phyloP scores from a whole-genome alignment of 2,113 vertebrate genomes.

The Polyodon spathula region DNA sequence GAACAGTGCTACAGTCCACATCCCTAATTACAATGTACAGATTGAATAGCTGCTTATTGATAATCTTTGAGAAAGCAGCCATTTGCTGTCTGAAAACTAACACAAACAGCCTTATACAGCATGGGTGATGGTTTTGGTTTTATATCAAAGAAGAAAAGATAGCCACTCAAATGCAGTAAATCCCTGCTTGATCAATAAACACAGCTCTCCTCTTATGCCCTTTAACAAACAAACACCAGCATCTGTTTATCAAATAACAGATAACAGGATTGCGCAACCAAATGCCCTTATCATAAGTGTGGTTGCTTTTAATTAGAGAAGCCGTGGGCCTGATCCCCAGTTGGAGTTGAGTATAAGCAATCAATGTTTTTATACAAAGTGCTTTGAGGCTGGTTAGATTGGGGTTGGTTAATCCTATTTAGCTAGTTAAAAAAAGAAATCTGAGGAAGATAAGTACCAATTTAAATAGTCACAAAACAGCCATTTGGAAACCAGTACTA shows the following conservation, averaged over 20 bases:
- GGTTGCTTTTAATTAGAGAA: no score
- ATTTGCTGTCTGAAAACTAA: no score
- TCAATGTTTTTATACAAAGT: neutral
- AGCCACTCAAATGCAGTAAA: neutral
- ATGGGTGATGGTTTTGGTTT: no score
- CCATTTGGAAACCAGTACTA: neutral
- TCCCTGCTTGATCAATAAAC: neutral
- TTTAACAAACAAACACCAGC: neutral
- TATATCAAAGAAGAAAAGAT: no score
- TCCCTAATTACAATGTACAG: no score
- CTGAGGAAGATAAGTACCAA: neutral
- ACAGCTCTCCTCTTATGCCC: neutral
- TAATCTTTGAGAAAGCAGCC: no score
- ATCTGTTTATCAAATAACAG: neutral
- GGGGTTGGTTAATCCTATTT: slow-evolving; percentile 2
- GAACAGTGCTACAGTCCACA: no score
- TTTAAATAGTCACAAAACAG: neutral
- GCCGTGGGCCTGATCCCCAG: neutral
- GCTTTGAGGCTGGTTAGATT: neutral
- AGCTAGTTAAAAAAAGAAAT: neutral
- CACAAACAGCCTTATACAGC: no score
- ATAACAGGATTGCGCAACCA: neutral
- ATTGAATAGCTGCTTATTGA: no score
- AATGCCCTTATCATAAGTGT: neutral
- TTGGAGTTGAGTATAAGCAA: neutral